These are phyloP conservation scores for Gnathonemus echidnorhynchus DNA, from an alignment of 2,113 vertebrate species.

Conservation along the genomic window DNA sequence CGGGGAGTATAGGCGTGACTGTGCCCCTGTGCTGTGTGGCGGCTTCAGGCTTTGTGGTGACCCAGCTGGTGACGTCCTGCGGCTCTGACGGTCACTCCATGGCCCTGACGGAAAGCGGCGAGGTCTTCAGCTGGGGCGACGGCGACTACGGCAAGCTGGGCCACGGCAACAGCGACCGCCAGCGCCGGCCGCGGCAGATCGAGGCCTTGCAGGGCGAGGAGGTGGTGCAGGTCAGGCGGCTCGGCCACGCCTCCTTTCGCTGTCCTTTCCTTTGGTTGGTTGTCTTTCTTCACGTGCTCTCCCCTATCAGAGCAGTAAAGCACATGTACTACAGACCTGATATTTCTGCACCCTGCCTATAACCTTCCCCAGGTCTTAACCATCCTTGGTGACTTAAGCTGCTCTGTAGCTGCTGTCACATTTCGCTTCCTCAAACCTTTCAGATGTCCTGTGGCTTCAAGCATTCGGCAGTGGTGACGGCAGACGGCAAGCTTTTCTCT, in stretches of 20 bases:
- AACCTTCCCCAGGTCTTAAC: background rate
- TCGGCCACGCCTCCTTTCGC: background rate
- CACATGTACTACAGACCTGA: background rate
- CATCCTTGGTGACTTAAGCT: background rate
- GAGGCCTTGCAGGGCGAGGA: conserved; percentile 69
- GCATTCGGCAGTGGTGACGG: conserved; percentile 67
- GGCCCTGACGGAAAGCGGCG: conserved; percentile 69
- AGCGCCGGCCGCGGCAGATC: conserved; percentile 67
- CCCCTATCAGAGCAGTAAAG: background rate
- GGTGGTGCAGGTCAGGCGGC: conserved; percentile 56
- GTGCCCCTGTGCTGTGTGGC: background rate
- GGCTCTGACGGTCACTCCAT: conserved; percentile 71
- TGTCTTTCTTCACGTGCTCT: background rate
- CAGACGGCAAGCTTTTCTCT: conserved; percentile 68
- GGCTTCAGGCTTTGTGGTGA: conserved; percentile 63
- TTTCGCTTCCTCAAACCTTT: background rate
- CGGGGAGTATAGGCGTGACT: background rate
- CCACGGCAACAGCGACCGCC: conserved; percentile 69
- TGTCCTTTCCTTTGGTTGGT: background rate
- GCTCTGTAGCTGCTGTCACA: background rate
- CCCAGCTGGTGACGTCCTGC: conserved; percentile 67
- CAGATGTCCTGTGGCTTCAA: conserved; percentile 70
- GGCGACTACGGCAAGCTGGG: conserved; percentile 75
- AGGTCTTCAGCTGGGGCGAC: conserved; percentile 74
- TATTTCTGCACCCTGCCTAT: background rate